These are phyloP conservation scores for Rhinopomastus cyanomelas DNA, from an alignment of 2,113 vertebrate species.

Conservation along the genomic window DNA sequence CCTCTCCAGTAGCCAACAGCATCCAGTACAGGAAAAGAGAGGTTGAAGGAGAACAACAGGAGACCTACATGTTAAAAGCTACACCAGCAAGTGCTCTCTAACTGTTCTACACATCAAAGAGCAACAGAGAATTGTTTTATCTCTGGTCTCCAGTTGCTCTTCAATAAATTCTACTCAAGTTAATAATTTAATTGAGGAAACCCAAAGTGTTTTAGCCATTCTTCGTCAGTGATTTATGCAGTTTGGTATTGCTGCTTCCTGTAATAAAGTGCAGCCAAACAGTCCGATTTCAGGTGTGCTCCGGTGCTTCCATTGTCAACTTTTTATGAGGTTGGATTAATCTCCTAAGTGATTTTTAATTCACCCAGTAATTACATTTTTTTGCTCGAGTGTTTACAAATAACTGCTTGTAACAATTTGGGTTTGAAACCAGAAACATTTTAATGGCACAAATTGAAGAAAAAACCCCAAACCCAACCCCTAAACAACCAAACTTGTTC, in stretches of 20 bases:
- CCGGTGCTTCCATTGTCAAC: neutral
- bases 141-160: neutral
- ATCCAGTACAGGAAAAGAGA: neutral
- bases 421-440: neutral
- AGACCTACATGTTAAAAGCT: neutral
- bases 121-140: neutral
- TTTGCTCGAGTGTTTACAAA: neutral
- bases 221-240: neutral
- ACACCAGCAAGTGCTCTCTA: neutral
- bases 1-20: neutral
- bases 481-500: neutral
- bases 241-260: neutral
- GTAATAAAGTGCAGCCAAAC: neutral
- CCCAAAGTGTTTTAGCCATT: neutral
- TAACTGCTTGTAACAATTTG: neutral
- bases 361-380: neutral
- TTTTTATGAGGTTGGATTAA: neutral
- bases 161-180: neutral
- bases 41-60: neutral
- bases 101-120: neutral
- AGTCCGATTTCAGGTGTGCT: neutral
- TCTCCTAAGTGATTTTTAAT: neutral
- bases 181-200: neutral
- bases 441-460: neutral
- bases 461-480: neutral